Percentiles rank a stretch among this genome's conserved stretches.
Conservation (phyloP, 2,797 vertebrate species). For the Agapornis canus region DNA sequence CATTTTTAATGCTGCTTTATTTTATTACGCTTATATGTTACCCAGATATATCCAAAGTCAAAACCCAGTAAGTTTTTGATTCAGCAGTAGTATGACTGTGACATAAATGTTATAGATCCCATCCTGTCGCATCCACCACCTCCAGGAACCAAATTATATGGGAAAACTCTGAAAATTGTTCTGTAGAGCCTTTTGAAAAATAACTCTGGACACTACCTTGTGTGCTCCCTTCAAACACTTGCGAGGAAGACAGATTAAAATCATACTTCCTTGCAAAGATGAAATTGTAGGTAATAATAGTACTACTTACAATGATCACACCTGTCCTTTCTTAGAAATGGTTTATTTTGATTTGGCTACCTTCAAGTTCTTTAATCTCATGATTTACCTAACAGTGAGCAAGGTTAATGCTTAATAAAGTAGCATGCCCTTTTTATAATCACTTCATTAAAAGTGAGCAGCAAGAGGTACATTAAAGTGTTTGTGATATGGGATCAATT, state of each 20-base stretch:
- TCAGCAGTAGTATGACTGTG: not conserved
- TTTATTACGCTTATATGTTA: not conserved
- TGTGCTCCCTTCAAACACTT: not conserved
- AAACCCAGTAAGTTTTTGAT: not conserved
- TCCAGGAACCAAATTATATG: not conserved
- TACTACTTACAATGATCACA: too few species aligned
- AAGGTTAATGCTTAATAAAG: slow-evolving; percentile 71
- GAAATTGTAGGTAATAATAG: not conserved
- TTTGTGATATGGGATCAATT: slow-evolving; percentile 67
- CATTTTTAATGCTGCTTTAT: not conserved
- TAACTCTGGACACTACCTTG: not conserved
- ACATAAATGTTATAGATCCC: too few species aligned
- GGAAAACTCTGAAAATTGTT: not conserved
- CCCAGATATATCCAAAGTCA: not conserved
- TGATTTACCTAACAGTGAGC: slow-evolving; percentile 36
- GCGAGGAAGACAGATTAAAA: not conserved
- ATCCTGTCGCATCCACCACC: not conserved
- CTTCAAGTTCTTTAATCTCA: slow-evolving; percentile 21
- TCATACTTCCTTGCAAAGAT: not conserved
- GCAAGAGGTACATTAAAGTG: slow-evolving; percentile 64
- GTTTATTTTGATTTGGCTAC: not conserved
- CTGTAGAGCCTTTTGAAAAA: not conserved
- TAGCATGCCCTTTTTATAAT: slow-evolving; percentile 64
- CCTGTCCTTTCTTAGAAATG: not conserved
- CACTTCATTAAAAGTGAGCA: slow-evolving; percentile 62